Evolutionary conservation across 2,113 vertebrate species (phyloP).

Genomic region (Embiotoca jacksoni): DNA sequence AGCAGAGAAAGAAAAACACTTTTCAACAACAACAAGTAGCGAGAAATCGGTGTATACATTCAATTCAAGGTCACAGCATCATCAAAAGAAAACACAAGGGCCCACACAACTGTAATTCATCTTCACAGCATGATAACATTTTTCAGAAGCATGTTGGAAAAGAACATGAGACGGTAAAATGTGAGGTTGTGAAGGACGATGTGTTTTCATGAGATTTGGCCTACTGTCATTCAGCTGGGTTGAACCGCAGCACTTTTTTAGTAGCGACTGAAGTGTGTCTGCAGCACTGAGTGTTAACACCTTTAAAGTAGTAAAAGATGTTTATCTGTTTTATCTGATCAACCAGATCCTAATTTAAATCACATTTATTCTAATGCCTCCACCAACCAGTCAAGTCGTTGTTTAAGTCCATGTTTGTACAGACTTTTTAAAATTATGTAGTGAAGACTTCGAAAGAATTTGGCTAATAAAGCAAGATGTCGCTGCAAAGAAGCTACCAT

Average conservation of each 20-base stretch:
- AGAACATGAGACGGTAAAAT: neutral
- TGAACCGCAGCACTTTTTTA: neutral
- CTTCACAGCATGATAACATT: neutral
- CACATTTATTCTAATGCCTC: too few relatives aligned
- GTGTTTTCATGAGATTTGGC: neutral
- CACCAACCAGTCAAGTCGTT: too few relatives aligned
- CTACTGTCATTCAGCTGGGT: neutral
- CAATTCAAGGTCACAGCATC: slow-evolving; percentile 51
- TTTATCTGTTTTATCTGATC: neutral
- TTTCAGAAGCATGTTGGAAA: slow-evolving; percentile 5
- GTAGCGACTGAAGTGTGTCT: neutral
- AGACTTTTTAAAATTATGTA: neutral
- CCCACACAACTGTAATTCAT: slow-evolving; percentile 11
- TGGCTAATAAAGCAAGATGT: too few relatives aligned
- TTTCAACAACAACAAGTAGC: slow-evolving; percentile 23
- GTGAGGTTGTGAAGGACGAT: neutral
- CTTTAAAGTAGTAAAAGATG: neutral
- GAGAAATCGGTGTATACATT: slow-evolving; percentile 8
- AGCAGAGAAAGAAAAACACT: slow-evolving; percentile 8
- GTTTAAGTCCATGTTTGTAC: too few relatives aligned
- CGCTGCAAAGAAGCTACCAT: too few relatives aligned
- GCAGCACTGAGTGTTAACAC: neutral
- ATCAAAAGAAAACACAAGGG: slow-evolving; percentile 27
- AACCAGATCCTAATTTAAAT: neutral
- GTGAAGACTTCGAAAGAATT: too few relatives aligned